Evolutionary conservation across 2,888 invertebrate genomes (phyloP).

Genomic region (Ochropleura plecta): DNA sequence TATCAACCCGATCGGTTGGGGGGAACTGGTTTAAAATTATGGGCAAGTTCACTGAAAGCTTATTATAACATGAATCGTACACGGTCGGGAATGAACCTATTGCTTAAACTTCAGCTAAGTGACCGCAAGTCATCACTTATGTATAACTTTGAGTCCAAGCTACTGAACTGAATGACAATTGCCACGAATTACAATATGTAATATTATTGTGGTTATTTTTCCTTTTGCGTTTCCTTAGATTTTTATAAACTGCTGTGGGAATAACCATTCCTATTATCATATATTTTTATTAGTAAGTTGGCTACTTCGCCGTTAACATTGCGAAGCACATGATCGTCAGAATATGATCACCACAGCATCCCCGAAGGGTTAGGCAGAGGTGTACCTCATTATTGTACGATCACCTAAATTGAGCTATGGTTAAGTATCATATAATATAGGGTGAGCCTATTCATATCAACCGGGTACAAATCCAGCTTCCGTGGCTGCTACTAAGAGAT

Average conservation of each 20-base stretch:
- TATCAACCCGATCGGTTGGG: too few relatives aligned
- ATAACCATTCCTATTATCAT: not conserved
- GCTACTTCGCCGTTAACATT: not conserved
- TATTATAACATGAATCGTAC: slow-evolving; percentile 10
- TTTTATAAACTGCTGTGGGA: slow-evolving; percentile 18
- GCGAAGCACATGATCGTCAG: not conserved
- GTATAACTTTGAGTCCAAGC: not conserved
- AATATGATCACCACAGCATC: not conserved
- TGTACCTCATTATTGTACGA: too few relatives aligned
- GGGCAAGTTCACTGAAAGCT: too few relatives aligned
- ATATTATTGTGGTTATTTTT: not conserved
- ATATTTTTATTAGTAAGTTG: not conserved
- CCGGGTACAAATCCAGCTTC: too few relatives aligned
- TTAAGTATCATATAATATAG: too few relatives aligned
- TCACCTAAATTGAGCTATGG: too few relatives aligned
- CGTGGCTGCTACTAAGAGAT: too few relatives aligned
- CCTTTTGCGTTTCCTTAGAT: slow-evolving; percentile 18
- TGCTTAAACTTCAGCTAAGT: not conserved
- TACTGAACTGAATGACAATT: slow-evolving; percentile 31
- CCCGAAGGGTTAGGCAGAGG: not conserved
- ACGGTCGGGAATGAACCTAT: slow-evolving; percentile 9
- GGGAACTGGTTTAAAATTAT: too few relatives aligned
- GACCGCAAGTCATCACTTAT: slow-evolving; percentile 21
- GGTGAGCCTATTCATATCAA: too few relatives aligned
- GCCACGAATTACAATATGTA: not conserved